Evolutionary conservation across 2,797 vertebrate genomes (phyloP), one percentile per base, ranked within the genome.

Genomic region (Sebastes iracundus): DNA sequence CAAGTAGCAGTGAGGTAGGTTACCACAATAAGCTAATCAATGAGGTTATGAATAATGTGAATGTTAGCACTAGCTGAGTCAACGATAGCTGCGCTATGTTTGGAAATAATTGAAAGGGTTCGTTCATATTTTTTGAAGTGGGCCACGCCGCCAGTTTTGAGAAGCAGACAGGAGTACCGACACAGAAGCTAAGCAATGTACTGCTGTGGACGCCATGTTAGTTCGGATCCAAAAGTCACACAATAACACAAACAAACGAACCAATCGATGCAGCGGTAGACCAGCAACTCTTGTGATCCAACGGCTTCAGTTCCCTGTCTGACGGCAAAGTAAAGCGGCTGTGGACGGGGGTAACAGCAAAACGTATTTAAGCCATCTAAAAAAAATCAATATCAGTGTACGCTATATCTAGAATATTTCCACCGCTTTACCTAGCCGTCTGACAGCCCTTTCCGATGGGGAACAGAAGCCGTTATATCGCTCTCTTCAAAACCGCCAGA

Each of bases 311-410:
- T 18, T 18, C 16, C 16, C 16, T 18, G 16, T 49, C 16, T 18
- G 42, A 49, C 13, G 13, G 38, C 42, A 49, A 49, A 18, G 16
- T 49, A 49, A 49, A 49, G 42, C 16, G 14, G 0, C 38, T 5
- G 38, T 14, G 13, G 13, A 14, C 5, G 13, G 4, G 35, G 16
- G 16, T 0, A 49, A 7, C 18, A 49, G 46, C 46, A 9, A 52
- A 52, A n/a, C 2, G 46, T 52, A n/a, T 52, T 52, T 52, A 0
- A n/a, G 46, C 46, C 46, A 52, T 0, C 52, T 53, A 11, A 22
- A 53, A 53, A 52, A 53, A n/a, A 53, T 22, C 46, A 9, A 52
- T 52, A 52, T 52, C 46, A 9, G 46, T 53, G n/a, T 53, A 53
- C 7, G 52, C 52, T 53, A 12, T 22, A 52, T 52, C 46, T 52